These are phyloP conservation scores for Automeris io DNA, from an alignment of 2,888 invertebrate genomes.

Conservation along the genomic window DNA sequence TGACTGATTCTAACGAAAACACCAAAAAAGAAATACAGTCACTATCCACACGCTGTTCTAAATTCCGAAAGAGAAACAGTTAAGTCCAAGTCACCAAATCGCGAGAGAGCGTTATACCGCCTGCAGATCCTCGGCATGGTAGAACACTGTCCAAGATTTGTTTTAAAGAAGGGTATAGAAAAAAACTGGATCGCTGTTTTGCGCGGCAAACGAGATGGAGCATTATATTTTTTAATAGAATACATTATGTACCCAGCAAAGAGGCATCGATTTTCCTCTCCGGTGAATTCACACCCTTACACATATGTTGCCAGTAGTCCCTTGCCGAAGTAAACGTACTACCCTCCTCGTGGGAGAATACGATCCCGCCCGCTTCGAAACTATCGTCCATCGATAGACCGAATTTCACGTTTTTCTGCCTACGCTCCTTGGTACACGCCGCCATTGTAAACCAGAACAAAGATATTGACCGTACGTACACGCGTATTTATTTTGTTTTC, in stretches of 20 bases:
- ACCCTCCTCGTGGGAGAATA: constrained; percentile 37
- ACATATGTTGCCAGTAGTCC: constrained; percentile 58
- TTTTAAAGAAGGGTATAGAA: too few relatives aligned
- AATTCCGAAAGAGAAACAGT: too few relatives aligned
- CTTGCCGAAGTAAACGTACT: constrained; percentile 44
- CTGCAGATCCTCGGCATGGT: too few relatives aligned
- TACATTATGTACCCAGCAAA: constrained; percentile 23
- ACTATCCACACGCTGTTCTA: too few relatives aligned
- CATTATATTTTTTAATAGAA: neutral
- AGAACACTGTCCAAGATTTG: too few relatives aligned
- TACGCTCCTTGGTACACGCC: constrained; percentile 46
- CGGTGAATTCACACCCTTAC: constrained; percentile 18
- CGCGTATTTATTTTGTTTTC: too few relatives aligned
- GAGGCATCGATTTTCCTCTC: constrained; percentile 28
- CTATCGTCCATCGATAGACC: constrained; percentile 58
- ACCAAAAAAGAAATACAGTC: too few relatives aligned
- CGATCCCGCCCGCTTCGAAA: constrained; percentile 32
- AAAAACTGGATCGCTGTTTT: too few relatives aligned
- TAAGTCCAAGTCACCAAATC: too few relatives aligned
- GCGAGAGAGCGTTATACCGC: too few relatives aligned
- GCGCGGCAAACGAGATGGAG: too few relatives aligned
- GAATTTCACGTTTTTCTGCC: constrained; percentile 53
- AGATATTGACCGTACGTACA: constrained; percentile 17
- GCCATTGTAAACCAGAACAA: constrained; percentile 25
- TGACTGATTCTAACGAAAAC: too few relatives aligned